These are phyloP conservation scores for Tadarida brasiliensis DNA, from an alignment of 2,797 vertebrate species.

Conservation along the genomic window DNA sequence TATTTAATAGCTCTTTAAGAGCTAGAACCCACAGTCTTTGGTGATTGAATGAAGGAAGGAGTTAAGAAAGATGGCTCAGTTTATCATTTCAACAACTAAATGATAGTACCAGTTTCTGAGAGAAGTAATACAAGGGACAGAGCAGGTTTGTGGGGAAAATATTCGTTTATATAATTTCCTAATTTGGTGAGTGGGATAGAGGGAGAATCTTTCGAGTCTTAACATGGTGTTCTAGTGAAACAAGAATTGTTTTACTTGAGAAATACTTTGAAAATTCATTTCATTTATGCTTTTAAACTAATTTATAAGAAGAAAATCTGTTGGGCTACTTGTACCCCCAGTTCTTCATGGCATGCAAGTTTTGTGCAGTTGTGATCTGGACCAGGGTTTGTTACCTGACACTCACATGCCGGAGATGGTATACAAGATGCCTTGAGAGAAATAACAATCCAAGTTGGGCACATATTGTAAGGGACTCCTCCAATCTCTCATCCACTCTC, in stretches of 20 bases:
- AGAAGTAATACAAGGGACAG: background rate
- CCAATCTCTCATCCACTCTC: too few species aligned
- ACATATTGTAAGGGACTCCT: too few species aligned
- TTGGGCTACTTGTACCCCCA: background rate
- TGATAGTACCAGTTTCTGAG: background rate
- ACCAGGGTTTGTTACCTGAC: conserved; percentile 2
- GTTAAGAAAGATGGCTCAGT: background rate
- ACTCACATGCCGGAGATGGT: background rate
- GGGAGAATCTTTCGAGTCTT: background rate
- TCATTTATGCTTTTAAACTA: conserved; percentile 6
- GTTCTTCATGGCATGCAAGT: background rate
- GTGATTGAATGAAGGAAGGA: background rate
- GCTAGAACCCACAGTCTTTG: background rate
- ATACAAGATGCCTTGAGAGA: background rate
- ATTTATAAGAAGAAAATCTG: background rate
- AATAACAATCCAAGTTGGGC: background rate
- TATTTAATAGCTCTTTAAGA: background rate
- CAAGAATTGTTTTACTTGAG: conserved; percentile 15
- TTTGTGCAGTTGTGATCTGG: background rate
- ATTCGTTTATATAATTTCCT: background rate
- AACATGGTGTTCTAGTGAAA: conserved; percentile 11
- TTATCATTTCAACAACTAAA: background rate
- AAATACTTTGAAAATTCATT: background rate
- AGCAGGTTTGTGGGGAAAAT: background rate
- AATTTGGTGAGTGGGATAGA: background rate